These are phyloP conservation scores for Allophyes oxyacanthae DNA, from an alignment of 2,888 invertebrate genomes.

Conservation along the genomic window DNA sequence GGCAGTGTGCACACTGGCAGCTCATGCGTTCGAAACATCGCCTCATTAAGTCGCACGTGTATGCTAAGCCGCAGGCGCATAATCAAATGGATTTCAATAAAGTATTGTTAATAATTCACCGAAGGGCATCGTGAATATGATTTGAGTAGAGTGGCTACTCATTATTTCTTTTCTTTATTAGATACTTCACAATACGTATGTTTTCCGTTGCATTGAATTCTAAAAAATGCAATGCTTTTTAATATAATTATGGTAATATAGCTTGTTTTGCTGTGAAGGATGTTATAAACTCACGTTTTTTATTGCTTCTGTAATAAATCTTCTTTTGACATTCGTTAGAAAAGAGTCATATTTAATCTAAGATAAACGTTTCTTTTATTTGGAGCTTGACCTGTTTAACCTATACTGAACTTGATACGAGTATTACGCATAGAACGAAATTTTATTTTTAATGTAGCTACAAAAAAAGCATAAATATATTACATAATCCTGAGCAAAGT, in stretches of 20 bases:
- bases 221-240: background rate
- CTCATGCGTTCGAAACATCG: constrained; percentile 35
- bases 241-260: too few species aligned
- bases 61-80: constrained; percentile 41
- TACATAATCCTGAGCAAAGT: background rate
- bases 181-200: background rate
- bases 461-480: background rate
- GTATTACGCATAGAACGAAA: too few species aligned
- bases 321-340: too few species aligned
- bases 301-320: too few species aligned
- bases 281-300: too few species aligned
- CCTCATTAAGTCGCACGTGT: constrained; percentile 52
- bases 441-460: too few species aligned
- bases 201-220: background rate
- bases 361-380: too few species aligned
- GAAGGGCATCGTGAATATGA: constrained; percentile 45
- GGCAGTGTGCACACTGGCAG: constrained; percentile 25
- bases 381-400: too few species aligned
- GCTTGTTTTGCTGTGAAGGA: too few species aligned
- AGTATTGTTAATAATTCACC: constrained; percentile 55
- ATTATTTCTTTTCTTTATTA: constrained; percentile 28
- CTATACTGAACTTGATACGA: too few species aligned
- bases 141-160: constrained; percentile 38
- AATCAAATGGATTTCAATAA: constrained; percentile 56
- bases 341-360: too few species aligned